Conservation (phyloP, 2,113 vertebrate genomes). For the Willisornis vidua region DNA sequence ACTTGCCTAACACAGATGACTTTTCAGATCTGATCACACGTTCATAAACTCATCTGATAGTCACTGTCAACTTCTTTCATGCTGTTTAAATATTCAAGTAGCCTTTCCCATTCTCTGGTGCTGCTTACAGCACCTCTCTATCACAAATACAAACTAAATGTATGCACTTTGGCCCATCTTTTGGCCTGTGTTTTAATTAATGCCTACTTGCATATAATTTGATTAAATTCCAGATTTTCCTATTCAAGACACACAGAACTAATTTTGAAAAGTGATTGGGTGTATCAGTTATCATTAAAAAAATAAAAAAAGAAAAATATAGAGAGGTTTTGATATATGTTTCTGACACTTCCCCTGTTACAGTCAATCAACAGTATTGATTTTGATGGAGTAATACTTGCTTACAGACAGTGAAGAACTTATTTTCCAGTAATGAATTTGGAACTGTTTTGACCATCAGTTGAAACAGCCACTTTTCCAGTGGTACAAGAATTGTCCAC, state of each 20-base stretch:
- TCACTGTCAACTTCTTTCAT: background rate
- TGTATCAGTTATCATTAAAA: background rate
- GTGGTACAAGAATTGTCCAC: background rate
- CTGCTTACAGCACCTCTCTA: background rate
- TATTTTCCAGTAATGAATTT: constrained; percentile 27
- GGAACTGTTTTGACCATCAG: background rate
- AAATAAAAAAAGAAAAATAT: background rate
- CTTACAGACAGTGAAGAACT: background rate
- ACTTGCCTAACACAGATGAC: background rate
- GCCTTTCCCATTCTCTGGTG: background rate
- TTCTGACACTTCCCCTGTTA: background rate
- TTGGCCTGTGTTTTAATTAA: background rate
- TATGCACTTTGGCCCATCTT: background rate
- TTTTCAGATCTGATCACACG: background rate
- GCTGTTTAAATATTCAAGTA: background rate
- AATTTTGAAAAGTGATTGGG: background rate
- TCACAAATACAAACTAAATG: background rate
- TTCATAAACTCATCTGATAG: background rate
- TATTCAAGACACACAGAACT: background rate
- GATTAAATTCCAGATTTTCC: background rate
- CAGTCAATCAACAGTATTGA: background rate
- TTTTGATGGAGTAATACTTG: background rate
- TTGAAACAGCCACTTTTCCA: background rate
- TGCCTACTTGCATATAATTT: background rate
- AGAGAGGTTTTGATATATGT: background rate